Evolutionary conservation across 1,140 invertebrate genomes (phyloP), one percentile per base, ranked within the genome.

Genomic region (Diorhabda elongata): DNA sequence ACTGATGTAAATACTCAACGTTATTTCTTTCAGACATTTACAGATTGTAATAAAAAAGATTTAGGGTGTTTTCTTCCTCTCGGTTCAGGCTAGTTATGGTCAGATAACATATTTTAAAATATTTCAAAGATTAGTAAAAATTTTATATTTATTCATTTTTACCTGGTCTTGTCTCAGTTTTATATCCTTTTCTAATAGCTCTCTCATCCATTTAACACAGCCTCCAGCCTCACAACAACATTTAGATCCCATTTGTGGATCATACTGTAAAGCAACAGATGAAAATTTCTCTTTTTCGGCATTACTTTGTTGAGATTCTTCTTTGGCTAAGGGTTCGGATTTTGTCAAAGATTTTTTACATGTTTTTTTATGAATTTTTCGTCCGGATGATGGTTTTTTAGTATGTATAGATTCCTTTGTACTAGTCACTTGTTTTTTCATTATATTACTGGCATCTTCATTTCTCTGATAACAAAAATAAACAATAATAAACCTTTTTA

Each of bases 111-210:
- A 26, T 26, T 26, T 26, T 26, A 26, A 26, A 26, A 26, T 26
- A 26, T 26, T 26, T 26, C 26, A 26, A 26, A 26, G 26, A 26
- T 26, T 26, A 26, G 26, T 26, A 2, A 26, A 26, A 1, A 0
- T 26, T 26, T 26, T 26, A 26, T 26, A 26, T 26, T 26, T 26
- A 26, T 26, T 26, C 26, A 26, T 26, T 26, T 1, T 73, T 65
- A 77, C 76, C 69, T 73, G 68, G 11, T 60, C 67, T 69, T 77
- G 68, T 57, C 74, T 72, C 61, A 69, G 69, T 60, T 75, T 73
- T 42, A 76, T 71, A 63, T 78, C 77, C 65, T 73, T 77, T 44
- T 74, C 72, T 43, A 78, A 71, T 45, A 78, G 58, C 8, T 78
- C 76, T 64, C 73, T 75, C 9, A 78, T 65, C 70, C 72, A 71